These are phyloP conservation scores for Augiades crinisus DNA, from an alignment of 2,888 invertebrate genomes.

Conservation along the genomic window DNA sequence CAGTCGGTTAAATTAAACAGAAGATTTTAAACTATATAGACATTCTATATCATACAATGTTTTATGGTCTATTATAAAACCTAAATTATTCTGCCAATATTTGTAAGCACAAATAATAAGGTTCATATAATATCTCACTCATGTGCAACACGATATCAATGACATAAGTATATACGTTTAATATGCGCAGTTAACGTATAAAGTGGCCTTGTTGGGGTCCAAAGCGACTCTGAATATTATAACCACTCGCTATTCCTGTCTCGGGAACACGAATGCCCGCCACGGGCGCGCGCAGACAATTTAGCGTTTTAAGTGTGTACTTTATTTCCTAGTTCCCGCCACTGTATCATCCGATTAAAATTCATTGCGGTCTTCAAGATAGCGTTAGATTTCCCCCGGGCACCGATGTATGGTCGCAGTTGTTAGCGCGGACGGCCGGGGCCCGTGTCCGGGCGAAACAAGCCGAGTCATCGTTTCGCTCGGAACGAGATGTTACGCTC, in stretches of 20 bases:
- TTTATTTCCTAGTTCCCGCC: constrained; percentile 16
- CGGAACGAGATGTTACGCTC: not conserved
- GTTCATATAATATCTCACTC: not conserved
- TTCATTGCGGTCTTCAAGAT: constrained; percentile 31
- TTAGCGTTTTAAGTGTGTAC: constrained; percentile 20
- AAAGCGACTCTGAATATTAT: not conserved
- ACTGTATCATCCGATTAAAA: constrained; percentile 28
- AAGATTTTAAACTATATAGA: no score
- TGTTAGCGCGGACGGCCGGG: not conserved
- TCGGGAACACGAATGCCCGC: not conserved
- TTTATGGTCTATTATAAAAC: no score
- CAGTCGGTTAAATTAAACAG: no score
- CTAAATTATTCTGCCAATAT: no score
- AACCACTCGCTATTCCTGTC: not conserved
- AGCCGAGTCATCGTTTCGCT: not conserved
- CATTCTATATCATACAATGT: no score
- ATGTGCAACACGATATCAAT: not conserved
- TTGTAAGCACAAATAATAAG: not conserved
- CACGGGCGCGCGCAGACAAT: constrained; percentile 2
- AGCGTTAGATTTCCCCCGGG: constrained; percentile 30
- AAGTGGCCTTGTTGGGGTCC: no score
- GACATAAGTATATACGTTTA: not conserved
- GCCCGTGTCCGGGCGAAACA: not conserved
- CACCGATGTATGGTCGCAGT: constrained; percentile 23
- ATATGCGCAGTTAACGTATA: no score